Evolutionary conservation across 2,888 invertebrate species (phyloP), one percentile per base, ranked within the genome.

Genomic region (Azorinus chamasolen): DNA sequence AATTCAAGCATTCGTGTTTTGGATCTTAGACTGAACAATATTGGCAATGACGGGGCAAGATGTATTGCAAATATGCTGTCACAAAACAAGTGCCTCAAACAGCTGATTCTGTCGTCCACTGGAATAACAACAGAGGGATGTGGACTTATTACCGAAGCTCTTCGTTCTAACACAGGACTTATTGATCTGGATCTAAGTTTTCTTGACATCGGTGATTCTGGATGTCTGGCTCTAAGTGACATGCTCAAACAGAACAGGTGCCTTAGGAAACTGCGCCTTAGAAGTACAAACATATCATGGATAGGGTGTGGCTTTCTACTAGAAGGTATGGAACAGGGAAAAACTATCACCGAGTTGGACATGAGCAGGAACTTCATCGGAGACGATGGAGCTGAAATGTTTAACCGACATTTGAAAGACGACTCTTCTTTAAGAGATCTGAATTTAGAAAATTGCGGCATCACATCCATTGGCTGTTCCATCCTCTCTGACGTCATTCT

Each of bases 181-280:
- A 72, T 78, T 16, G 91, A 91, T n/a, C 82, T 92, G n/a, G 91
- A 92, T 75, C 73, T 91, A 41, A 91, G 92, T 63, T 92, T 92
- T 68, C 88, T 91, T 22, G 92, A 92, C 54, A 83, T 91, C 8
- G 84, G 86, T 2, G 91, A 91, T 59, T 81, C 73, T 6, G 89
- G 90, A 20, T 91, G 91, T 72, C 77, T 88, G 24, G 81, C 77
- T 39, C 45, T 92, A 3, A 87, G 89, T 22, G 87, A 88, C 54
- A 86, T 87, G 83, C 68, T 91, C 20, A 84, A 85, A 54, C 69
- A 81, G 39, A 91, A 91, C 66, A 66, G 85, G 24, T 78, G 79
- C 22, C 76, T 92, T 39, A 87, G 87, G 58, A 89, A 88, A 65
- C 79, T 92, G 14, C 86, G 91, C 10, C 76, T 92, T 32, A 79